These are phyloP conservation scores for Panzeria rudis DNA, from an alignment of 2,888 invertebrate species.

Conservation along the genomic window DNA sequence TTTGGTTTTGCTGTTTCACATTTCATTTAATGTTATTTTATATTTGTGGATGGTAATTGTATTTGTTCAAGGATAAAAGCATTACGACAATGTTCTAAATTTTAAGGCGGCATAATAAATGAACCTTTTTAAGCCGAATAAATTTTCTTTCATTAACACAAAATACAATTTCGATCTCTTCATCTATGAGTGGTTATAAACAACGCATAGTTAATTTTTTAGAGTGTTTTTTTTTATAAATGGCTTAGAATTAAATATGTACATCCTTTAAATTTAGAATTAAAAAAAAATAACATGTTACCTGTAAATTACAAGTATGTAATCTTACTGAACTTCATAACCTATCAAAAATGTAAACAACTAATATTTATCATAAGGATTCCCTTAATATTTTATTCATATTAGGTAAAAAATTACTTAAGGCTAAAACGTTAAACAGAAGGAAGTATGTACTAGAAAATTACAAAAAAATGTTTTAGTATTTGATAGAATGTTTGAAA, in stretches of 20 bases:
- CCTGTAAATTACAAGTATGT: too few relatives aligned
- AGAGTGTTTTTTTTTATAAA: background rate
- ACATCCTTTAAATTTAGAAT: too few relatives aligned
- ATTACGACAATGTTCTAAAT: conserved; percentile 66
- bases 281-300: too few relatives aligned
- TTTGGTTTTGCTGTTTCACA: conserved; percentile 11
- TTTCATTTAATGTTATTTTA: conserved; percentile 14
- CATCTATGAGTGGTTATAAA: conserved; percentile 20
- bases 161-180: conserved; percentile 27
- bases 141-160: conserved; percentile 63
- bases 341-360: too few relatives aligned
- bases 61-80: conserved; percentile 49
- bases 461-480: too few relatives aligned
- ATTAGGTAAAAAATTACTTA: too few relatives aligned
- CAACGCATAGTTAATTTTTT: background rate
- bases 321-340: too few relatives aligned
- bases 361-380: too few relatives aligned
- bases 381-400: too few relatives aligned
- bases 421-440: too few relatives aligned
- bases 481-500: too few relatives aligned
- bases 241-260: background rate
- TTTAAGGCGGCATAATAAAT: conserved; percentile 71
- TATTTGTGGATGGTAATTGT: conserved; percentile 6
- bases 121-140: conserved; percentile 70
- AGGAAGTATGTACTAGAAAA: too few relatives aligned